Percentiles rank a stretch among this genome's conserved stretches.
phyloP scores from a whole-genome alignment of 2,113 vertebrate species.

The Catagonus wagneri region DNA sequence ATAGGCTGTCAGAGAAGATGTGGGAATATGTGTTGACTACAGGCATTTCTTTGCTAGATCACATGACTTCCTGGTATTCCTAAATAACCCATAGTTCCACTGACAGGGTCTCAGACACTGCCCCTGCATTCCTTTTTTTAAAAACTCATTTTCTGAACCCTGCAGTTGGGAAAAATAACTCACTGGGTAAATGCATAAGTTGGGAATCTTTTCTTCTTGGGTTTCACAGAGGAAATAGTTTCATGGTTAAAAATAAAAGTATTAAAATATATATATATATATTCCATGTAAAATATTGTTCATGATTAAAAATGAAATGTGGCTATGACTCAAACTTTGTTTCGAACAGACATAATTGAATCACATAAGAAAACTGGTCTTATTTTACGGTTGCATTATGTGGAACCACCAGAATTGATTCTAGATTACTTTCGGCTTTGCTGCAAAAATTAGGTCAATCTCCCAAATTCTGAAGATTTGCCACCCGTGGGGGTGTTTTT shows the following conservation, averaged over 20 bases:
- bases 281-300: not conserved
- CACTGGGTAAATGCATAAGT: constrained; percentile 10
- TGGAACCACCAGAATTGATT: constrained; percentile 30
- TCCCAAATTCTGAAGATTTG: constrained; percentile 48
- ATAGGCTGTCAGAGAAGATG: constrained; percentile 19
- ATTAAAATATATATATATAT: not conserved
- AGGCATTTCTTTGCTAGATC: not conserved
- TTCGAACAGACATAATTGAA: constrained; percentile 22
- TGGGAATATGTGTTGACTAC: not conserved
- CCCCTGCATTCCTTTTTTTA: not conserved
- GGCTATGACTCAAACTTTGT: constrained; percentile 23
- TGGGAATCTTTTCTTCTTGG: constrained; percentile 14
- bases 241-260: constrained; percentile 28
- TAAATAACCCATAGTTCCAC: not conserved
- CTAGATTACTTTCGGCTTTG: not conserved
- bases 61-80: not conserved
- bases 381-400: not conserved
- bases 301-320: constrained; percentile 33
- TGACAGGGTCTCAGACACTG: not conserved
- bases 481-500: not conserved
- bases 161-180: not conserved
- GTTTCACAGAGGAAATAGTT: constrained; percentile 49
- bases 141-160: not conserved
- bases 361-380: not conserved
- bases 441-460: constrained; percentile 6